phyloP scores from a whole-genome alignment of 2,888 invertebrate species.

The Dasypolia templi region DNA sequence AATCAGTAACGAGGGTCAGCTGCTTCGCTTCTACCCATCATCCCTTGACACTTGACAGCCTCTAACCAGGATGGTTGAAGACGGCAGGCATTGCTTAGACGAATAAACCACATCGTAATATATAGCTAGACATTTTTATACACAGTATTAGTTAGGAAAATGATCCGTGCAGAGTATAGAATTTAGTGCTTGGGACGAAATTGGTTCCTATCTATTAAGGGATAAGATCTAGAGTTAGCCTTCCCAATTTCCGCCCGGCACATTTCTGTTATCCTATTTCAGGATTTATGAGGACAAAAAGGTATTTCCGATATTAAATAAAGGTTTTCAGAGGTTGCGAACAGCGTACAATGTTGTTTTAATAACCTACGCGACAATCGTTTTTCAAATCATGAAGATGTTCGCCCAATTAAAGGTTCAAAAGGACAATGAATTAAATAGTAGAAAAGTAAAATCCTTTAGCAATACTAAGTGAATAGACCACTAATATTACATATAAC shows the following conservation, averaged over 20 bases:
- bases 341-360: constrained; percentile 3
- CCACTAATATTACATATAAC: not conserved
- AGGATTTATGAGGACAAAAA: constrained; percentile 32
- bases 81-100: not conserved
- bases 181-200: constrained; percentile 50
- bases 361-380: not conserved
- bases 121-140: not conserved
- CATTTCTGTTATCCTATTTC: constrained; percentile 43
- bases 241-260: constrained; percentile 55
- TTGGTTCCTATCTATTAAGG: constrained; percentile 46
- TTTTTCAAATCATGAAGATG: not conserved
- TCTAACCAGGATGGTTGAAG: not conserved
- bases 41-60: not conserved
- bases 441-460: not conserved
- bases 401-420: not conserved
- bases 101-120: not conserved
- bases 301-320: constrained; percentile 30
- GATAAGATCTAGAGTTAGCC: constrained; percentile 56
- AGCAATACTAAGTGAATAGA: not conserved
- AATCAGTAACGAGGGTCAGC: constrained; percentile 8
- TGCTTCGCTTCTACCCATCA: not conserved
- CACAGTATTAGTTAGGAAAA: constrained; percentile 19
- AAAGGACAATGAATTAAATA: not conserved
- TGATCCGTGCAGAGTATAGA: constrained; percentile 6
- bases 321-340: constrained; percentile 6